Evolutionary conservation across 2,113 vertebrate genomes (phyloP), one percentile per base, ranked within the genome.

Genomic region (Odontesthes bonariensis): DNA sequence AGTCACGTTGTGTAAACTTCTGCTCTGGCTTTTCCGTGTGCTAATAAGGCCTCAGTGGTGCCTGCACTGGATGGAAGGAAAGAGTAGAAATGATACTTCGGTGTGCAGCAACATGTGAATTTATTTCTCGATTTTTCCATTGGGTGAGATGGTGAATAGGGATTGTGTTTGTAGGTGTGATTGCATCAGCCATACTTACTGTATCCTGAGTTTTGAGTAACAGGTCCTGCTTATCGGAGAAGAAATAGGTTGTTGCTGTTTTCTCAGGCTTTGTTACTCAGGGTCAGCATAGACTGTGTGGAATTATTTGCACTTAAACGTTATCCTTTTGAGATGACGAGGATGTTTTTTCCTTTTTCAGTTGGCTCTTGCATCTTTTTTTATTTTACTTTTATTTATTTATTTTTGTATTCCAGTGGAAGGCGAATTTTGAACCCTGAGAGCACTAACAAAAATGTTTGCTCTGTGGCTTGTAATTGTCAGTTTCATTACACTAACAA

Each of bases 391-490:
- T 44, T 12, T 44, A 44, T 8, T 44, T 1, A 4, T 44, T 44
- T 14, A 44, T 44, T 44, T 44, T 83, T 71, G 74, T 81, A 32
- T 77, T 74, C 73, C 10, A 17, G 58, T 75, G 83, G 79, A 81
- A 88, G 38, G 51, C 51, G 54, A 44, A 68, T 69, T 80, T 49
- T n/a, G n/a, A 64, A 66, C 35, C 63, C 57, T 9, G 23, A 69
- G 66, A 75, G 63, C 69, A 75, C 56, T 16, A 52, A 40, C 77
- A 83, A 79, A 84, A 81, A 73, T 82, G 82, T 90, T 79, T 85
- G 73, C 75, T 59, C 75, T 65, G 46, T 76, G 77, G 81, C 68
- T 63, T 86, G 88, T 89, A 88, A 89, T 91, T 88, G 88, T 89
- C 82, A 71, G 83, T 87, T 89, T 82, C 76, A 79, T 85, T 87